Conservation (phyloP, 1,140 invertebrate species). For the Macrotrachela quadricornifera region DNA sequence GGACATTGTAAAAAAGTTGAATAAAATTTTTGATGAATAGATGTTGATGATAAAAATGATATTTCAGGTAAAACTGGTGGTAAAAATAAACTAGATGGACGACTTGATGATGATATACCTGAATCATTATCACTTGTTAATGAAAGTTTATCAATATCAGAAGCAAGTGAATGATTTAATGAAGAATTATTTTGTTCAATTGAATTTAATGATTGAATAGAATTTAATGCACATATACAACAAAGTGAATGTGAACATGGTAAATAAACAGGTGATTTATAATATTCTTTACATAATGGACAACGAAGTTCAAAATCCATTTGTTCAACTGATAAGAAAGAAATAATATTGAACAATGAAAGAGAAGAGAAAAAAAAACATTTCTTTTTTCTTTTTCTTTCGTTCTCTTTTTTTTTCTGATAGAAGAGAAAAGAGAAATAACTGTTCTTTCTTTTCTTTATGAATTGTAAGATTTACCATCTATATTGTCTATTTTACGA, state of each 20-base stretch:
- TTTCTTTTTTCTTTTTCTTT: too few species aligned
- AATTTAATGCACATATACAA: slow-evolving; percentile 33
- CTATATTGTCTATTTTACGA: too few species aligned
- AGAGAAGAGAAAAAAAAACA: too few species aligned
- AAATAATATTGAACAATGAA: too few species aligned
- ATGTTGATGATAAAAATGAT: not conserved
- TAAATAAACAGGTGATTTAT: slow-evolving; percentile 36
- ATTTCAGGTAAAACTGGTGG: not conserved
- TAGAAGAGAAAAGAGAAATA: too few species aligned
- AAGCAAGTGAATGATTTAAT: slow-evolving; percentile 27
- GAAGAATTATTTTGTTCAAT: slow-evolving; percentile 13
- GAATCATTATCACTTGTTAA: slow-evolving; percentile 92
- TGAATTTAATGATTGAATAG: slow-evolving; percentile 21
- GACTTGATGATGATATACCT: slow-evolving; percentile 63
- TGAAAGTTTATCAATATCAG: slow-evolving; percentile 78
- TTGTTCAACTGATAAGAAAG: too few species aligned
- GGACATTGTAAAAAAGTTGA: slow-evolving; percentile 47
- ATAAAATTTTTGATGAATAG: slow-evolving; percentile 19
- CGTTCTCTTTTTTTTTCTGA: too few species aligned
- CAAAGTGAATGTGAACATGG: slow-evolving; percentile 34
- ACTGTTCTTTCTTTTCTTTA: too few species aligned
- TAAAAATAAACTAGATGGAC: not conserved
- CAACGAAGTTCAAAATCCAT: slow-evolving; percentile 45
- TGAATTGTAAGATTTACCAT: too few species aligned
- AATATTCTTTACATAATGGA: slow-evolving; percentile 51